Evolutionary conservation across 2,888 invertebrate genomes (phyloP).

Genomic region (Trypoxylon attenuatum): DNA sequence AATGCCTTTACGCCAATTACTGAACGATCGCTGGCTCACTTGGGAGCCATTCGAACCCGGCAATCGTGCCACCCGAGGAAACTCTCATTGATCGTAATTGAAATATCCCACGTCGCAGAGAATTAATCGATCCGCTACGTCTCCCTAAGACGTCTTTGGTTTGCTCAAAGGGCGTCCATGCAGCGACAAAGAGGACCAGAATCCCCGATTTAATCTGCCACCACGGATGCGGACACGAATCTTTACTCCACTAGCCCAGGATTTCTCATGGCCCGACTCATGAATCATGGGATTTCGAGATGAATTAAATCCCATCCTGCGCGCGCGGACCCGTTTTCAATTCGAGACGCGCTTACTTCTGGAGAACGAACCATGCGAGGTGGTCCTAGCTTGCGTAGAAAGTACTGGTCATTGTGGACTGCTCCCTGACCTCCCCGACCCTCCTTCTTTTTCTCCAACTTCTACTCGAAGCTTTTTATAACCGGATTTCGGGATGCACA

Average conservation of each 20-base stretch:
- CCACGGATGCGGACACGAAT: constrained; percentile 22
- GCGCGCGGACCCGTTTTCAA: constrained; percentile 60
- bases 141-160: not conserved
- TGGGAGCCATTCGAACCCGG: not conserved
- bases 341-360: constrained; percentile 65
- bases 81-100: constrained; percentile 25
- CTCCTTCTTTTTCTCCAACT: constrained; percentile 43
- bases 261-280: constrained; percentile 53
- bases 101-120: constrained; percentile 28
- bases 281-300: constrained; percentile 70
- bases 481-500: constrained; percentile 65
- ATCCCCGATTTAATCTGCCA: constrained; percentile 20
- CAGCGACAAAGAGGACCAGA: constrained; percentile 16
- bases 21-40: not conserved
- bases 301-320: constrained; percentile 66
- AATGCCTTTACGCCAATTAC: not conserved
- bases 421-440: constrained; percentile 32
- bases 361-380: constrained; percentile 60
- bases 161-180: not conserved
- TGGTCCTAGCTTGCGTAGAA: constrained; percentile 65
- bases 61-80: not conserved
- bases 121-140: constrained; percentile 28
- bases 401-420: constrained; percentile 65
- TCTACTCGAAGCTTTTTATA: constrained; percentile 63
- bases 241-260: constrained; percentile 26